A percentile compares a stretch with the other conserved stretches of the same genome.
Conservation (phyloP, 2,113 vertebrate species). For the Bos indicus region DNA sequence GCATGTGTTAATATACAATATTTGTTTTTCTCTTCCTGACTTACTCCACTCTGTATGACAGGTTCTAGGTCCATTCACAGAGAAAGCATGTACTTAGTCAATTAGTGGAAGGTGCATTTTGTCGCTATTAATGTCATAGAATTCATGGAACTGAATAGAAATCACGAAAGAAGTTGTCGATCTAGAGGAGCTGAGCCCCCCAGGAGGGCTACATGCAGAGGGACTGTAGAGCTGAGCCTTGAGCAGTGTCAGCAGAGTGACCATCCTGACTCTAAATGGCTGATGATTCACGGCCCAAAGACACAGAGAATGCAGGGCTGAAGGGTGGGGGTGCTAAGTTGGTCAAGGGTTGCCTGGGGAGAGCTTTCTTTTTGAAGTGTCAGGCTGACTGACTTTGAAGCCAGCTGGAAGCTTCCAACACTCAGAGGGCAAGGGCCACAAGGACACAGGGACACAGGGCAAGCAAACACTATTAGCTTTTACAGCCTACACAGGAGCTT, state of each 20-base stretch:
- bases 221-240: not conserved
- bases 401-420: not conserved
- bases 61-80: not conserved
- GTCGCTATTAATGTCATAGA: not conserved
- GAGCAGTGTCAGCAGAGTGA: not conserved
- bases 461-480: not conserved
- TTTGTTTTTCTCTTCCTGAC: not conserved
- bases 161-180: not conserved
- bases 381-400: not conserved
- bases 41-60: not conserved
- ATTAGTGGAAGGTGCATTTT: not conserved
- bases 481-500: not conserved
- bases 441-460: not conserved
- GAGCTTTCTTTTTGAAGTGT: not conserved
- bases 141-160: not conserved
- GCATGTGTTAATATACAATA: not conserved
- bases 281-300: not conserved
- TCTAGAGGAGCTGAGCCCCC: not conserved
- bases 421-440: not conserved
- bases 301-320: not conserved
- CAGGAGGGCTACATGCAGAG: not conserved
- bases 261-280: not conserved
- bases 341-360: not conserved
- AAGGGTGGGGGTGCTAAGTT: not conserved
- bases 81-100: not conserved